A percentile compares a stretch with the other conserved stretches of the same genome.
phyloP scores from a whole-genome alignment of 1,140 invertebrate genomes.

The Nymphalis io region DNA sequence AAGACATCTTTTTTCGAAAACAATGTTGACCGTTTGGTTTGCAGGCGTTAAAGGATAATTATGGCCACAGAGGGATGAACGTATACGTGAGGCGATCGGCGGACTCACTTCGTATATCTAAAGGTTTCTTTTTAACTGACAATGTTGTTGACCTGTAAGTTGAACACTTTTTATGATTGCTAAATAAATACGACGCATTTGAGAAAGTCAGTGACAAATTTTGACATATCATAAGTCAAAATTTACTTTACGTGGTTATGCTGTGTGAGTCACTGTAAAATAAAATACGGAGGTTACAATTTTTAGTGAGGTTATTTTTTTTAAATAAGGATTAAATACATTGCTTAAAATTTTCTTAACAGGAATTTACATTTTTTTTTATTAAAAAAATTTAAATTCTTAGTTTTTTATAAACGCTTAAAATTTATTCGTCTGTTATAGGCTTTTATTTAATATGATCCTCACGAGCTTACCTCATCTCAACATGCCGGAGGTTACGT shows the following conservation, averaged over 20 bases:
- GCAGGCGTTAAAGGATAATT: conserved; percentile 55
- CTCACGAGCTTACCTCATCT: conserved; percentile 47
- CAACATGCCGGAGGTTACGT: conserved; percentile 43
- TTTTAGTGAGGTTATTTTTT: too few species aligned
- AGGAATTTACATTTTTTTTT: too few species aligned
- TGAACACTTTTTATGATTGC: not conserved
- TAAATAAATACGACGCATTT: not conserved
- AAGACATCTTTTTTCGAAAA: too few species aligned
- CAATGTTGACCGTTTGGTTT: conserved; percentile 22
- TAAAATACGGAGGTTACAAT: too few species aligned
- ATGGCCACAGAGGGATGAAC: conserved; percentile 54
- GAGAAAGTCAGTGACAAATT: too few species aligned
- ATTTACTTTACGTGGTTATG: too few species aligned
- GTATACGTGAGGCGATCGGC: conserved; percentile 47
- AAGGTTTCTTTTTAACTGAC: conserved; percentile 54
- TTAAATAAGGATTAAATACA: too few species aligned
- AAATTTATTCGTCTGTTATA: conserved; percentile 20
- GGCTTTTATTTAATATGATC: conserved; percentile 47
- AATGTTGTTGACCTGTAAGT: conserved; percentile 58
- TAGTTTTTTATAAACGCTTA: too few species aligned
- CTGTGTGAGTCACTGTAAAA: too few species aligned
- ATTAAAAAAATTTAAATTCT: too few species aligned
- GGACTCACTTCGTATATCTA: conserved; percentile 38
- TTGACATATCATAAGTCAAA: too few species aligned
- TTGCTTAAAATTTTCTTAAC: conserved; percentile 28